These are phyloP conservation scores for Xylota segnis DNA, from an alignment of 2,888 invertebrate species.

Conservation along the genomic window DNA sequence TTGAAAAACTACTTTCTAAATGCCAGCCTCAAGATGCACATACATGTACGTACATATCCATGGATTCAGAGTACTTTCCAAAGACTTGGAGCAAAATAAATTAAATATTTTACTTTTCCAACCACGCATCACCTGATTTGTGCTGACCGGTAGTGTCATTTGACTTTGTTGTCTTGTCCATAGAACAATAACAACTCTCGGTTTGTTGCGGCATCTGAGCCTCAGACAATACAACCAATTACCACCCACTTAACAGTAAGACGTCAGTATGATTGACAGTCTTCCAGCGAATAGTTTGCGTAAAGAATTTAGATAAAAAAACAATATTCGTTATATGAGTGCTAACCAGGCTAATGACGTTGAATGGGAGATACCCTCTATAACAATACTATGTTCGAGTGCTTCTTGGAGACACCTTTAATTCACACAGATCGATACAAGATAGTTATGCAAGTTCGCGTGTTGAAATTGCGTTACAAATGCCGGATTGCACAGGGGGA, in stretches of 20 bases:
- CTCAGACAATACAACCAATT: constrained; percentile 11
- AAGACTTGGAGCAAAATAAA: neutral
- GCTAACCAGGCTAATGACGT: constrained; percentile 15
- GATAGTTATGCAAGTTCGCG: neutral
- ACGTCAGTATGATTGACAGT: constrained; percentile 12
- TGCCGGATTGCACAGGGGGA: neutral
- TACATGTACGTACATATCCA: too few relatives aligned
- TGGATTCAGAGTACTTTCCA: neutral
- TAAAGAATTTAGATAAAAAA: constrained; percentile 14
- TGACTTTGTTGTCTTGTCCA: neutral
- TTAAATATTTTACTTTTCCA: neutral
- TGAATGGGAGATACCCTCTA: constrained; percentile 6
- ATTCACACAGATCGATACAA: neutral
- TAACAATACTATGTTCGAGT: neutral
- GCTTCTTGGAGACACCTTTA: neutral
- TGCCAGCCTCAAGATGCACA: neutral
- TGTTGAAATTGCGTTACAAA: neutral
- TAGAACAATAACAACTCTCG: constrained; percentile 7
- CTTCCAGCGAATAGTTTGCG: neutral
- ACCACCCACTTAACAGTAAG: constrained; percentile 17
- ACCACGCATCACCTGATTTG: constrained; percentile 8
- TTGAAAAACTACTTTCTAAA: neutral
- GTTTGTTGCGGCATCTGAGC: neutral
- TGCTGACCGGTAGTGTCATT: neutral
- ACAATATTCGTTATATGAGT: neutral